A percentile compares a stretch with the other conserved stretches of the same genome.
phyloP scores from a whole-genome alignment of 2,113 vertebrate genomes.

The Sceloporus undulatus region DNA sequence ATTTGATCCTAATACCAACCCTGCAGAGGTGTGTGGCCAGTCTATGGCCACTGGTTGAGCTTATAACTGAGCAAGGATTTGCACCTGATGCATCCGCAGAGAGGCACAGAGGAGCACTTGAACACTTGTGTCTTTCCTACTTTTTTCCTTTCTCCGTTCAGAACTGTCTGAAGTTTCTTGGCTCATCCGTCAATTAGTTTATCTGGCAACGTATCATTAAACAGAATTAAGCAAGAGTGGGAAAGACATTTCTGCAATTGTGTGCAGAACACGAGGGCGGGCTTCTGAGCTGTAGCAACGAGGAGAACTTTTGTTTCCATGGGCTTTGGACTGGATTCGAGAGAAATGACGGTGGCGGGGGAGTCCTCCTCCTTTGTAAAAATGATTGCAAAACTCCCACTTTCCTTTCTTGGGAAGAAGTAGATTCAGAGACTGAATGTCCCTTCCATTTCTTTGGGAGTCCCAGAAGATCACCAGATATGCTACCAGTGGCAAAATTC shows the following conservation, averaged over 20 bases:
- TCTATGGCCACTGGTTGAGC: background rate
- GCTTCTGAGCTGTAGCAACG: slow-evolving; percentile 28
- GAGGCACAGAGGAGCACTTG: too few species aligned
- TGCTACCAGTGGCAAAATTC: background rate
- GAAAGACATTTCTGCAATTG: slow-evolving; percentile 50
- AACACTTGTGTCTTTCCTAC: background rate
- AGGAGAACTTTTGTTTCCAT: background rate
- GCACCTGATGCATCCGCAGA: background rate
- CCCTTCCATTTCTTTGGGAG: background rate
- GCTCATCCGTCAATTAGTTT: slow-evolving; percentile 61
- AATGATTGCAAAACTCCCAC: background rate
- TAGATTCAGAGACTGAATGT: background rate
- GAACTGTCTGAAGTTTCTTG: slow-evolving; percentile 39
- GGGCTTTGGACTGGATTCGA: background rate
- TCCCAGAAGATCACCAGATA: too few species aligned
- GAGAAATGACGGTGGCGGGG: background rate
- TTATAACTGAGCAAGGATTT: background rate
- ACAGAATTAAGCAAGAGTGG: slow-evolving; percentile 50
- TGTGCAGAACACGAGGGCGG: slow-evolving; percentile 38
- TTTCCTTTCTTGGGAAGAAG: background rate
- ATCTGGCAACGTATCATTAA: slow-evolving; percentile 46
- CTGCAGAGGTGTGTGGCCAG: background rate
- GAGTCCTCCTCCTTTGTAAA: background rate
- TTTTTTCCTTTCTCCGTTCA: slow-evolving; percentile 39
- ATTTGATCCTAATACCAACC: background rate